phyloP scores from a whole-genome alignment of 2,113 vertebrate species.

The Sminthopsis crassicaudata region DNA sequence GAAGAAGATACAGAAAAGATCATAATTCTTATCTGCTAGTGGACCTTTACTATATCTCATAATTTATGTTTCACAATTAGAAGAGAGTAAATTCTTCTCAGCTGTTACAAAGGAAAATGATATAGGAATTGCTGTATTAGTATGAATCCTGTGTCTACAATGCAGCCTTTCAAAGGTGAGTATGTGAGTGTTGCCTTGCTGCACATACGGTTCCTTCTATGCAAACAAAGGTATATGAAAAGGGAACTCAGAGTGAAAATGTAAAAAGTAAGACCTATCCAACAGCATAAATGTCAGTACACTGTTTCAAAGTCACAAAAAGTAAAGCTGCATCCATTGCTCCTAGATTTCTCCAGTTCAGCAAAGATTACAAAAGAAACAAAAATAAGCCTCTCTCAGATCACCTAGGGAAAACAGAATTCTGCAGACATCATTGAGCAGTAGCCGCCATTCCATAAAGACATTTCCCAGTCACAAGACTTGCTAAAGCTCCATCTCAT shows the following conservation, averaged over 20 bases:
- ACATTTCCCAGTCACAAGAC: background rate
- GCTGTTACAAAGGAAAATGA: background rate
- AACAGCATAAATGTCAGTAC: background rate
- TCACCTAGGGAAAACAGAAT: background rate
- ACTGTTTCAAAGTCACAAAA: background rate
- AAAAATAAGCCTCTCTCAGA: background rate
- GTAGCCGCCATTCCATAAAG: background rate
- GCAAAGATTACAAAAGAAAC: background rate
- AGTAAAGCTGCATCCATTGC: too few relatives aligned
- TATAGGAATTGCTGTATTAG: background rate
- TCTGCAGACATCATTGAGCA: background rate
- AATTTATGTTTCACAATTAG: background rate
- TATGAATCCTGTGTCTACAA: background rate
- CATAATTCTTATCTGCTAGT: background rate
- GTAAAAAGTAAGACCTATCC: background rate
- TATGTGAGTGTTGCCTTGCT: background rate
- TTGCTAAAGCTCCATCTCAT: background rate
- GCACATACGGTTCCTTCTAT: background rate
- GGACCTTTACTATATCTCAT: background rate
- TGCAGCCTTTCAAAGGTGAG: background rate
- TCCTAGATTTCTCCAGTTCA: background rate
- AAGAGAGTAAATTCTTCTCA: background rate
- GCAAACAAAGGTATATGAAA: background rate
- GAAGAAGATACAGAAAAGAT: background rate
- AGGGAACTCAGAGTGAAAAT: background rate